A percentile compares a stretch with the other conserved stretches of the same genome.
Conservation (phyloP, 2,888 invertebrate genomes). For the Leuctra nigra region DNA sequence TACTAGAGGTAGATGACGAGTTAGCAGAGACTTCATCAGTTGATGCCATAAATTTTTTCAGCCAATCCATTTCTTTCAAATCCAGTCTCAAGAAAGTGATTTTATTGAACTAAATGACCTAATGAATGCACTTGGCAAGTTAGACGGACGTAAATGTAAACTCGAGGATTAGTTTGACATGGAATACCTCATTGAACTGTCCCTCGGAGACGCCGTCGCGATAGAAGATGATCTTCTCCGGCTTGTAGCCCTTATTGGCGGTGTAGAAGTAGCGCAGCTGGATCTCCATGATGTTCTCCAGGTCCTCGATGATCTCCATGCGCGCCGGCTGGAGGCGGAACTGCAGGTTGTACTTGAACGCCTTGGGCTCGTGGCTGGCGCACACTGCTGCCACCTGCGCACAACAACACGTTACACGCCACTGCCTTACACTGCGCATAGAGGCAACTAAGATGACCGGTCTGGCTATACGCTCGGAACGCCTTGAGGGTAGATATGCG, state of each 20-base stretch:
- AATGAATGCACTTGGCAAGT: no score
- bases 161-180: no score
- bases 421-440: background rate
- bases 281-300: slow-evolving; percentile 58
- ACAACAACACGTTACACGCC: background rate
- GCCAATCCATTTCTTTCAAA: no score
- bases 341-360: slow-evolving; percentile 62
- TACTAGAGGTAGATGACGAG: no score
- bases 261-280: slow-evolving; percentile 55
- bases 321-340: slow-evolving; percentile 69
- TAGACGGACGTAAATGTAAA: no score
- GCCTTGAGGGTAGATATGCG: no score
- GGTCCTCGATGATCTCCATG: slow-evolving; percentile 67
- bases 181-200: slow-evolving; percentile 59
- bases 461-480: no score
- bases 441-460: no score
- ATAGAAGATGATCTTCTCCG: slow-evolving; percentile 58
- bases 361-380: slow-evolving; percentile 61
- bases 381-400: slow-evolving; percentile 47
- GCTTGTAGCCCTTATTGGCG: slow-evolving; percentile 43
- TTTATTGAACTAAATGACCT: no score
- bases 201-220: slow-evolving; percentile 87
- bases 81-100: no score
- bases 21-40: no score
- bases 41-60: no score